These are phyloP conservation scores for Miichthys miiuy DNA, from an alignment of 2,797 vertebrate species.

Conservation along the genomic window DNA sequence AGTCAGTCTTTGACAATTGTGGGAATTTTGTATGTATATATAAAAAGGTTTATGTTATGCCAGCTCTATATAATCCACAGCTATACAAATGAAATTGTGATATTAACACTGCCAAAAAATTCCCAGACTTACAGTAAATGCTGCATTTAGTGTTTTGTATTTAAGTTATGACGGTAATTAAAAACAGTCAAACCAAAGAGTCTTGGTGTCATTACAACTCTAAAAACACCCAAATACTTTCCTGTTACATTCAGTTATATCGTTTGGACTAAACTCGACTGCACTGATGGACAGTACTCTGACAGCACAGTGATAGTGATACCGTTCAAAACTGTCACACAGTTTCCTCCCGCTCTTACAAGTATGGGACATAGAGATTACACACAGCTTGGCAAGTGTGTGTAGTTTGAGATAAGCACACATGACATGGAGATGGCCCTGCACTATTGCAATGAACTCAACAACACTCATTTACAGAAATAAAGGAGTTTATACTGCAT, in stretches of 20 bases:
- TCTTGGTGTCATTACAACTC: neutral
- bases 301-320: conserved; percentile 52
- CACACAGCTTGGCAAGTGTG: conserved; percentile 50
- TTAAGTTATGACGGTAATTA: conserved; percentile 32
- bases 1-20: conserved; percentile 20
- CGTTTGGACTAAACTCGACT: conserved; percentile 3
- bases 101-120: conserved; percentile 10
- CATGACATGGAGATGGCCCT: conserved; percentile 47
- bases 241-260: neutral
- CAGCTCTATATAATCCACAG: conserved; percentile 25
- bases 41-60: conserved; percentile 1
- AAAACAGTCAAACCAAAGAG: conserved; percentile 35
- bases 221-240: neutral
- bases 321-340: conserved; percentile 50
- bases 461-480: conserved; percentile 6
- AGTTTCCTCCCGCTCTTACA: conserved; percentile 69
- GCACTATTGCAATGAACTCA: conserved; percentile 15
- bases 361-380: conserved; percentile 80
- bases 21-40: conserved; percentile 20
- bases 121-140: neutral
- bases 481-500: neutral
- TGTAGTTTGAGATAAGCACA: conserved; percentile 77
- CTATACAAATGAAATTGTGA: conserved; percentile 25
- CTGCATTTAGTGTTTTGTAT: conserved; percentile 36
- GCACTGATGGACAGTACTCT: conserved; percentile 50